Evolutionary conservation across 2,797 vertebrate species (phyloP).

Genomic region (Zalophus californianus): DNA sequence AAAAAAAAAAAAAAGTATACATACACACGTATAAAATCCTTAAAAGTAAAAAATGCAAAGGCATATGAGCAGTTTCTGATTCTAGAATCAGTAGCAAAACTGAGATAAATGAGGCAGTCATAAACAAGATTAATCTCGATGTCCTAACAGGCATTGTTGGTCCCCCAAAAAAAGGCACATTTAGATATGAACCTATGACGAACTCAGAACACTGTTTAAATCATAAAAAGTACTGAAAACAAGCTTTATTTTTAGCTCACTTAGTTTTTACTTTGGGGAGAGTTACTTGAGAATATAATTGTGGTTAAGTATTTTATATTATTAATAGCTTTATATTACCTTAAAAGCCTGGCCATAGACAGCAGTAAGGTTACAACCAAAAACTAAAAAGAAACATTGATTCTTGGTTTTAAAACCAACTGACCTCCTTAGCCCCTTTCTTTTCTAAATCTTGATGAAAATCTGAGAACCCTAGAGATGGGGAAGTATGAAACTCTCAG

Average conservation of each 20-base stretch:
- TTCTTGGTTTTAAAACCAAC: background rate
- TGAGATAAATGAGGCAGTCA: background rate
- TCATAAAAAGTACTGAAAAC: slow-evolving; percentile 4
- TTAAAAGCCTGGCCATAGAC: background rate
- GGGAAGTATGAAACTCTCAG: background rate
- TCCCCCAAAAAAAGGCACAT: background rate
- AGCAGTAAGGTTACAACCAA: background rate
- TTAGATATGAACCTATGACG: background rate
- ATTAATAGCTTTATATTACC: background rate
- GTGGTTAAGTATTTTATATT: background rate
- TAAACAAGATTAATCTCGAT: background rate
- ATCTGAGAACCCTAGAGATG: background rate
- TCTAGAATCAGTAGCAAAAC: background rate
- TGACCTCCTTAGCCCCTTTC: background rate
- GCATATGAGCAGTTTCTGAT: background rate
- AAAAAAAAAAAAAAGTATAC: background rate
- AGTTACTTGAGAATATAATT: slow-evolving; percentile 11
- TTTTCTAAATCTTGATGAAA: background rate
- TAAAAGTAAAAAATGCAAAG: background rate
- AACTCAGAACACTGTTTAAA: background rate
- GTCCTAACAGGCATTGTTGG: background rate
- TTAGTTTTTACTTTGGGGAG: slow-evolving; percentile 3
- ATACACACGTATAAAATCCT: background rate
- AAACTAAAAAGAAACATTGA: slow-evolving; percentile 9
- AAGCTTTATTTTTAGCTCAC: background rate